Conservation (phyloP, 2,888 invertebrate species). For the Polymixis flavicincta region DNA sequence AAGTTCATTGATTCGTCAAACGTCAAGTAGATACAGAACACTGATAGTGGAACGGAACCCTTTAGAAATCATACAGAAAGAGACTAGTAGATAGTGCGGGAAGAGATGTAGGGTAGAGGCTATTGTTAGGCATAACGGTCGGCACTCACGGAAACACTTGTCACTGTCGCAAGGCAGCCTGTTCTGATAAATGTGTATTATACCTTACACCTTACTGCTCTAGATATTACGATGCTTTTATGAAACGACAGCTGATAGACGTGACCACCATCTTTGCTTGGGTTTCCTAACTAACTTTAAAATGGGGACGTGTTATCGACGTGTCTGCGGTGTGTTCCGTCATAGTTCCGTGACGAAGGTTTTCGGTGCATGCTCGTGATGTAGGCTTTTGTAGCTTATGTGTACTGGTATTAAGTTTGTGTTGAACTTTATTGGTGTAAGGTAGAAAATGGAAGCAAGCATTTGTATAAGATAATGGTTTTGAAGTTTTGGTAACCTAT, state of each 20-base stretch:
- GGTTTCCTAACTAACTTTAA: constrained; percentile 39
- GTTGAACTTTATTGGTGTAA: neutral
- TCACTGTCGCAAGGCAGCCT: constrained; percentile 81
- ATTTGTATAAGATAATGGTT: constrained; percentile 1
- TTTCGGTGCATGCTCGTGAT: constrained; percentile 12
- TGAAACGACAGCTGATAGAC: constrained; percentile 69
- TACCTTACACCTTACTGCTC: constrained; percentile 63
- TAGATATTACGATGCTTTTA: constrained; percentile 63
- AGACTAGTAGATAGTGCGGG: constrained; percentile 81
- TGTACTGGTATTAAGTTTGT: constrained; percentile 15
- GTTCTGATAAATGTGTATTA: constrained; percentile 82
- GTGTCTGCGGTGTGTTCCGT: constrained; percentile 32
- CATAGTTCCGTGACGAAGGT: constrained; percentile 55
- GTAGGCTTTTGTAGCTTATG: constrained; percentile 21
- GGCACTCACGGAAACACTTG: constrained; percentile 88
- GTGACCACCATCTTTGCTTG: constrained; percentile 38
- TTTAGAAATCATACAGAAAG: constrained; percentile 85
- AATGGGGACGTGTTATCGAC: constrained; percentile 47
- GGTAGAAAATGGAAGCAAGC: neutral
- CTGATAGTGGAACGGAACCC: constrained; percentile 83
- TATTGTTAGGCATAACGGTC: constrained; percentile 84
- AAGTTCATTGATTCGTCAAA: constrained; percentile 75
- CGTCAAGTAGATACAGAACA: constrained; percentile 78
- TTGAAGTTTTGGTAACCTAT: neutral
- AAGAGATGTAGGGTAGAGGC: constrained; percentile 79